Percentiles rank a stretch among this genome's conserved stretches.
These are phyloP conservation scores for Pelodiscus sinensis DNA, from an alignment of 2,113 vertebrate genomes.

Conservation along the genomic window DNA sequence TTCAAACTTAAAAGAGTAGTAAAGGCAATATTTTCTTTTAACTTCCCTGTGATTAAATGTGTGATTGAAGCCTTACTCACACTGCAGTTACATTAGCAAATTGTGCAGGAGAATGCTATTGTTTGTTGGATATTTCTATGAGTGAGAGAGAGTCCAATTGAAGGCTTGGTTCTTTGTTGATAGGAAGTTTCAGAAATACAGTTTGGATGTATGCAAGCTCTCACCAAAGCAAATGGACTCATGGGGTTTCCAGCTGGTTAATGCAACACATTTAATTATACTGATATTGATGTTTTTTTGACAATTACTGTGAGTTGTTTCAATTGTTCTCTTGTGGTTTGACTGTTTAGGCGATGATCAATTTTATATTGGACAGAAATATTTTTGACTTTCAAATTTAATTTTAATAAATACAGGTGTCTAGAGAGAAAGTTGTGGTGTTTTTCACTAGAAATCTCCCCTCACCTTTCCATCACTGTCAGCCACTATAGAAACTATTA, in stretches of 20 bases:
- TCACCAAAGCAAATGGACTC: neutral
- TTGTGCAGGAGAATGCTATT: no score
- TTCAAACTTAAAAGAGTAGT: constrained; percentile 42
- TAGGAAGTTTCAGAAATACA: neutral
- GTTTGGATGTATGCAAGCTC: neutral
- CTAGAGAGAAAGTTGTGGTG: neutral
- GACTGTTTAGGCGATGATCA: neutral
- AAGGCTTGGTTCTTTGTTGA: constrained; percentile 35
- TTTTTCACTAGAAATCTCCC: neutral
- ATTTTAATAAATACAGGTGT: neutral
- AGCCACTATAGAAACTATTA: neutral
- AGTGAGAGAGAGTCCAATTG: constrained; percentile 20
- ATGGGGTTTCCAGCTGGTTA: neutral
- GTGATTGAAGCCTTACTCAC: no score
- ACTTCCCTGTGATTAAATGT: constrained; percentile 44
- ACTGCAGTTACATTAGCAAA: no score
- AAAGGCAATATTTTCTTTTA: constrained; percentile 44
- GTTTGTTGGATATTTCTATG: no score
- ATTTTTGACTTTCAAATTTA: neutral
- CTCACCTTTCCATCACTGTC: neutral
- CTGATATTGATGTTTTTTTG: neutral
- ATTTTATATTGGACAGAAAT: neutral
- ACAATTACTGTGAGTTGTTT: neutral
- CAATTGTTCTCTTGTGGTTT: neutral
- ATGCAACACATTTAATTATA: neutral